These are phyloP conservation scores for Radopholus similis DNA, from an alignment of 1,140 invertebrate species.

Conservation along the genomic window DNA sequence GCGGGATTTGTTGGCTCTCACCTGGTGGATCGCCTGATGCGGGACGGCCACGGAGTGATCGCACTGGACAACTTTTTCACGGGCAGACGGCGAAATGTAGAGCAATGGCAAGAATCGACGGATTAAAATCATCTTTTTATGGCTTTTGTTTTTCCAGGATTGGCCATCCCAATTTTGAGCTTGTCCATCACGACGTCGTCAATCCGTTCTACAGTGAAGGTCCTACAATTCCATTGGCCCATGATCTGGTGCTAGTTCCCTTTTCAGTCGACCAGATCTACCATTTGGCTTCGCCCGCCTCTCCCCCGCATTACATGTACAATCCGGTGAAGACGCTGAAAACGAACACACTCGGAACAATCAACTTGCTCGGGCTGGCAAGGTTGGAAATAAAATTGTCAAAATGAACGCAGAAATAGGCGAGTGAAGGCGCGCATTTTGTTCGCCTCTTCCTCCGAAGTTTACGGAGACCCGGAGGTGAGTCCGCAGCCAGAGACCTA, in stretches of 20 bases:
- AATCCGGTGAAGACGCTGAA: constrained; percentile 99
- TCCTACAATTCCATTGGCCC: constrained; percentile 25
- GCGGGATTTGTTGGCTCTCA: constrained; percentile 99
- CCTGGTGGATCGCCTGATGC: constrained; percentile 88
- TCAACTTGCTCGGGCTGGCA: constrained; percentile 85
- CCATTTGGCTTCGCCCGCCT: constrained; percentile 94
- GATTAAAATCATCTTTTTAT: too few species aligned
- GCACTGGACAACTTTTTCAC: constrained; percentile 98
- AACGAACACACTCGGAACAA: constrained; percentile 97
- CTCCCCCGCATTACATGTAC: constrained; percentile 97
- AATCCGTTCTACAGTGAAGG: constrained; percentile 91
- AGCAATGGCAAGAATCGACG: too few species aligned
- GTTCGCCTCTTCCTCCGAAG: constrained; percentile 95
- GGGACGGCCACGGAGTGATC: constrained; percentile 90
- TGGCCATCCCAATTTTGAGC: constrained; percentile 96
- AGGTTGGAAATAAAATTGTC: constrained; percentile 51
- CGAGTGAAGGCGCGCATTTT: constrained; percentile 86
- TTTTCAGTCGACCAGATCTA: constrained; percentile 90
- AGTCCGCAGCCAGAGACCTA: constrained; percentile 90
- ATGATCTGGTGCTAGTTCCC: constrained; percentile 4
- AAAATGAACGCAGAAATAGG: constrained; percentile 63
- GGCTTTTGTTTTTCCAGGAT: too few species aligned
- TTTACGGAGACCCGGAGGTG: constrained; percentile 94
- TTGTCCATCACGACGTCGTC: constrained; percentile 97
- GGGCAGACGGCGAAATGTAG: constrained; percentile 78